Base-by-base conservation (phyloP, 2,888 invertebrate species). In the Dusona sp. region DNA sequence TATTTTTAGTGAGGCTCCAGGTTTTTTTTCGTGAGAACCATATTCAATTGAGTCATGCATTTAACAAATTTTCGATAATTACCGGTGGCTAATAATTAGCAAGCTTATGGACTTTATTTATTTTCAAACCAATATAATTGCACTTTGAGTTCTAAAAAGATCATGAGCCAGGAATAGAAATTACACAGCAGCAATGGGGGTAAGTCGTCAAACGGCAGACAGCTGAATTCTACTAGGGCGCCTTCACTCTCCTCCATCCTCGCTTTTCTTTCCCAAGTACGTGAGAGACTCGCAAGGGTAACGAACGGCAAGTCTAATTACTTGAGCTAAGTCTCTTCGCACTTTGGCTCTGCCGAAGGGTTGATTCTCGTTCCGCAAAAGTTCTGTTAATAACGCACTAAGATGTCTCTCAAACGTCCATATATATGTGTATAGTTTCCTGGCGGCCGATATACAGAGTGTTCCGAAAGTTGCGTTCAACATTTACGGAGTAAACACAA, bases 221-320 rank as follows among this genome's bases (percentile, higher is more conserved):
- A 68, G 82, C 68, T 70, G 77, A 65, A 84, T 83, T 78, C 83
- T 54, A 75, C 82, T 64, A 68, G 75, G 74, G 70, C 72, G 61
- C 51, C 67, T 73, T 22, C 48, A 65, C 83, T 51, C 67, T 36
- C 78, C 16, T 42, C 65, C 74, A 57, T 68, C 48, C 51, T 57
- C 57, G 48, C 38, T 70, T 73, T 85, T 25, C 75, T 36, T 45
- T 9, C 19, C 25, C 13, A 54, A n/a, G 42, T 45, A 64, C 74
- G 38, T 29, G 61, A 75, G 75, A 42, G 16, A 91, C 90, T 91
- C 78, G 74, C 57, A 90, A 91, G 81, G 51, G n/a, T 92, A 93
- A 92, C 92, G 91, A 92, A 92, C 92, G 90, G 91, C 92, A 92
- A 61, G 92, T 93, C 93, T 93, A 93, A 93, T 94, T 93, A 93